Evolutionary conservation across 2,113 vertebrate species (phyloP).

Genomic region (Trematomus loennbergii): DNA sequence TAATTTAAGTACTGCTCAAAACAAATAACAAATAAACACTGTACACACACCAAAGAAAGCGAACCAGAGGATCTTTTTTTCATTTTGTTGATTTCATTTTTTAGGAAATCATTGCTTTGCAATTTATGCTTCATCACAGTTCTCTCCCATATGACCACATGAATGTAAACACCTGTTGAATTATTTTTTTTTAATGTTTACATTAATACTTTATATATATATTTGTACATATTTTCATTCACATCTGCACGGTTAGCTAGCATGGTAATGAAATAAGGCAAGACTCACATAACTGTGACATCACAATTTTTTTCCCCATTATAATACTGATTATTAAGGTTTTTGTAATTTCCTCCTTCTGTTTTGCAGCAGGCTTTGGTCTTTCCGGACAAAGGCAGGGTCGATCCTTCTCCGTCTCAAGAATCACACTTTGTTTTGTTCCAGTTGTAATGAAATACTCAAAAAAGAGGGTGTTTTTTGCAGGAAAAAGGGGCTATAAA

Average conservation of each 20-base stretch:
- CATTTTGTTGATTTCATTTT: constrained; percentile 76
- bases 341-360: constrained; percentile 82
- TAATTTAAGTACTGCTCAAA: constrained; percentile 92
- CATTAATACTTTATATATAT: constrained; percentile 93
- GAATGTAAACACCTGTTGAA: constrained; percentile 96
- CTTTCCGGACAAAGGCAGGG: constrained; percentile 82
- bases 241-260: constrained; percentile 92
- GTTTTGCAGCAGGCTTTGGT: constrained; percentile 92
- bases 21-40: constrained; percentile 83
- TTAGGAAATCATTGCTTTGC: constrained; percentile 92
- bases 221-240: constrained; percentile 88
- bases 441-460: constrained; percentile 61
- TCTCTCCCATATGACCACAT: constrained; percentile 90
- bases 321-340: constrained; percentile 91
- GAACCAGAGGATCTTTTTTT: constrained; percentile 80
- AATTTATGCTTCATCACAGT: constrained; percentile 88
- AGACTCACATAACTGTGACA: constrained; percentile 90
- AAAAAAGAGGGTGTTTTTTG: constrained; percentile 34
- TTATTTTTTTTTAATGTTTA: constrained; percentile 83
- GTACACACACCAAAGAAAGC: constrained; percentile 87
- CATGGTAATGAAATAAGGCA: constrained; percentile 93
- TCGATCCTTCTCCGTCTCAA: constrained; percentile 75
- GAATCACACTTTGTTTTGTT: constrained; percentile 65
- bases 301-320: constrained; percentile 78
- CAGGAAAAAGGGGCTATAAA: constrained; percentile 46